Conservation (phyloP, 2,113 vertebrate species). For the Cyanoderma ruficeps region DNA sequence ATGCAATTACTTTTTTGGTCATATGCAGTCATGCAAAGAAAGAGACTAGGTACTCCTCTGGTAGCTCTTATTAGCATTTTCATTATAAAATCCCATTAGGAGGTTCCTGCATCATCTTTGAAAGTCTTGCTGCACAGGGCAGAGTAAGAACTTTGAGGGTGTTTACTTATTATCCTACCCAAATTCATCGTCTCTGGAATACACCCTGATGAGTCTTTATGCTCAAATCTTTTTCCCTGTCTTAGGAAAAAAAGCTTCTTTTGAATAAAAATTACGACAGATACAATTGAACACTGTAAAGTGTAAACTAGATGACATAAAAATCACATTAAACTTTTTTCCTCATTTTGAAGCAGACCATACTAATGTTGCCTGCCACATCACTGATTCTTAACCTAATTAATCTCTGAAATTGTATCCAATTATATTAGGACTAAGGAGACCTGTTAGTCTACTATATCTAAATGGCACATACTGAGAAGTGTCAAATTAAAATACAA, state of each 20-base stretch:
- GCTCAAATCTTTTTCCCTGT: neutral
- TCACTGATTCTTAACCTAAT: neutral
- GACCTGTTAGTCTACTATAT: neutral
- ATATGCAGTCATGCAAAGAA: neutral
- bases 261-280: neutral
- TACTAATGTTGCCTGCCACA: neutral
- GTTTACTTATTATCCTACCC: neutral
- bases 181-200: neutral
- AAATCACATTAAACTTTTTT: neutral
- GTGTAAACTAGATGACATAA: neutral
- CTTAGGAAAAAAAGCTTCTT: neutral
- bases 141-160: neutral
- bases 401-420: slow-evolving; percentile 7
- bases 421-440: neutral
- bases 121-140: neutral
- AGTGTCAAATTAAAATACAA: neutral
- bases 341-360: neutral
- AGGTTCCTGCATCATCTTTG: neutral
- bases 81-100: neutral
- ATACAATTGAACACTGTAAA: neutral
- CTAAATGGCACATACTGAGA: neutral
- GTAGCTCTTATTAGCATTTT: slow-evolving; percentile 6
- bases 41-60: neutral
- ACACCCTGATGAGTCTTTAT: neutral
- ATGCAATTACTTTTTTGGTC: neutral